Percentiles rank a stretch among this genome's conserved stretches.
Conservation (phyloP, 2,888 invertebrate genomes). For the Bedellia somnulentella region DNA sequence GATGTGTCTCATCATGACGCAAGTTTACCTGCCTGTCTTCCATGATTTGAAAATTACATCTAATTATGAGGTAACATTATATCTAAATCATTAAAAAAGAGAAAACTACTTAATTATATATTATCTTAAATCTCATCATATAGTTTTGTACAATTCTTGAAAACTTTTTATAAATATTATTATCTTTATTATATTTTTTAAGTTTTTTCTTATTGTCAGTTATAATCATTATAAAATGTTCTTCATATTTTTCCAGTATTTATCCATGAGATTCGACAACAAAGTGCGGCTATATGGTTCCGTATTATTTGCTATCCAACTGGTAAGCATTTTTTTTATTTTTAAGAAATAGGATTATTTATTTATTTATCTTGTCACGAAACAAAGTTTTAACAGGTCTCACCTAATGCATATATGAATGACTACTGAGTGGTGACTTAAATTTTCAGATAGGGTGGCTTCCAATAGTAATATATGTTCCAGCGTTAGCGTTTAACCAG, state of each 20-base stretch:
- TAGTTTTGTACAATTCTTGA: background rate
- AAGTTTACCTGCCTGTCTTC: conserved; percentile 73
- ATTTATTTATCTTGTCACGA: too few relatives aligned
- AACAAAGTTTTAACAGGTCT: too few relatives aligned
- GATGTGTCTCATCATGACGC: conserved; percentile 68
- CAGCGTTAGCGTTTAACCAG: conserved; percentile 79
- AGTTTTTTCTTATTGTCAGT: background rate
- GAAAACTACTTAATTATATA: background rate
- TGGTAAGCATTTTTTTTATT: too few relatives aligned
- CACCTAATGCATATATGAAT: too few relatives aligned
- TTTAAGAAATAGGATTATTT: too few relatives aligned
- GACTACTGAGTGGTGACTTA: background rate
- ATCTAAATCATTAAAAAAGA: background rate
- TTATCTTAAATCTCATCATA: background rate
- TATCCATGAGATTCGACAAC: conserved; percentile 71
- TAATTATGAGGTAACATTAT: conserved; percentile 72
- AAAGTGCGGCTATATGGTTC: conserved; percentile 72
- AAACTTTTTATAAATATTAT: background rate
- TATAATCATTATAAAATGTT: too few relatives aligned
- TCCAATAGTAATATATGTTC: conserved; percentile 77
- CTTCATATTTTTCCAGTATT: conserved; percentile 58
- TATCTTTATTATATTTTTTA: background rate
- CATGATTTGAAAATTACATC: conserved; percentile 74
- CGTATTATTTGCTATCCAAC: conserved; percentile 66
- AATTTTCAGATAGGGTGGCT: conserved; percentile 70